Conservation (phyloP, 2,113 vertebrate species). For the Callaeas wilsoni region DNA sequence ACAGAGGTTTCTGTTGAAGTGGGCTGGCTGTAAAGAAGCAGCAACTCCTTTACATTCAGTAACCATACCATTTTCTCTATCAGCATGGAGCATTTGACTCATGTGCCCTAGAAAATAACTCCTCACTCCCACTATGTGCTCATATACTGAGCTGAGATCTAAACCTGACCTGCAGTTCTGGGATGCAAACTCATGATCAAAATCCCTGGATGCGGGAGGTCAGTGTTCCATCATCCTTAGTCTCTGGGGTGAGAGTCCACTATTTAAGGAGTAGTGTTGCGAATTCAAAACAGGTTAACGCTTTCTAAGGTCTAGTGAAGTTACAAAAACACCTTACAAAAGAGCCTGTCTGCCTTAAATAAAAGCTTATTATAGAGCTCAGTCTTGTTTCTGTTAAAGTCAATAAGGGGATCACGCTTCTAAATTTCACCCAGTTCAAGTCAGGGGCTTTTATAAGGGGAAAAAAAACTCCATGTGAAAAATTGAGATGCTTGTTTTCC, state of each 20-base stretch:
- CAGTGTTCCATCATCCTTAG: neutral
- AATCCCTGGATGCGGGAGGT: neutral
- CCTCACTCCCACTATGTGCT: neutral
- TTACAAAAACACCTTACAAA: neutral
- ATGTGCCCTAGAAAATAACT: conserved; percentile 43
- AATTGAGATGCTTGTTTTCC: conserved; percentile 12
- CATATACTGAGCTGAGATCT: neutral
- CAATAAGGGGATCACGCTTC: neutral
- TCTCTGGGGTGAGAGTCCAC: neutral
- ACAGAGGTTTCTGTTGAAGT: conserved; percentile 4
- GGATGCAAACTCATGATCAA: conserved; percentile 23
- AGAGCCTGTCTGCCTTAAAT: conserved; percentile 13
- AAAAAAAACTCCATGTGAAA: conserved; percentile 38
- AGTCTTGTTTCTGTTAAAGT: conserved; percentile 16
- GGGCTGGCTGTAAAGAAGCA: neutral
- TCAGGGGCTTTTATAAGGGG: neutral
- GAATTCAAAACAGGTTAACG: conserved; percentile 4
- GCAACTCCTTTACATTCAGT: conserved; percentile 21
- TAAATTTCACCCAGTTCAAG: conserved; percentile 6
- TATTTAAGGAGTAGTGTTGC: neutral
- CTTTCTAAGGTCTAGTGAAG: conserved; percentile 34
- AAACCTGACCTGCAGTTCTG: conserved; percentile 19
- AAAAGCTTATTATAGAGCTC: conserved; percentile 26
- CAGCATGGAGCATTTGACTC: conserved; percentile 16
- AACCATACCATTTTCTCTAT: conserved; percentile 36